Evolutionary conservation across 2,888 invertebrate species (phyloP), one percentile per base, ranked within the genome.

Genomic region (Adineta ricciae): DNA sequence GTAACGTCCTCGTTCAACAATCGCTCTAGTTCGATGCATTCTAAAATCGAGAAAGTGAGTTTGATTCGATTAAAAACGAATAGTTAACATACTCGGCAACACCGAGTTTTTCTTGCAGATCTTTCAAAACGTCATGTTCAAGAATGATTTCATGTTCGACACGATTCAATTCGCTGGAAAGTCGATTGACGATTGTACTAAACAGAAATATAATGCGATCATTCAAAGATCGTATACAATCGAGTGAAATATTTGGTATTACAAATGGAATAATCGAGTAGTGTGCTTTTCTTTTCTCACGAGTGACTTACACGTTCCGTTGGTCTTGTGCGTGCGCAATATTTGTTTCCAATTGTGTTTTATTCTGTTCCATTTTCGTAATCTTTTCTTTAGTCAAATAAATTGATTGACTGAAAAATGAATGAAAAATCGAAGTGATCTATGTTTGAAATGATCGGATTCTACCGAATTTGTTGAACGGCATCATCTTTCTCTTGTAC

Each of bases 401-500:
- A 73, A 83, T 24, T 78, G 83, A 46, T 83, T 52, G 21, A 52
- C 83, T 84, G n/a, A n/a, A n/a, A n/a, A n/a, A n/a, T n/a, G n/a
- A n/a, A n/a, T n/a, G n/a, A n/a, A n/a, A n/a, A n/a, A n/a, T n/a
- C n/a, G n/a, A n/a, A n/a, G n/a, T n/a, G n/a, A n/a, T n/a, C n/a
- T n/a, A n/a, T 21, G 24, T 27, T 4, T 11, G 14, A 50, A 46
- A 8, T 11, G 46, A 46, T 46, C 5, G 11, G 14, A 4, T 11
- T 19, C 1, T 83, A 85, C 85, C 85, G 27, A 32, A 84, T 78
- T 38, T 82, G 78, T 83, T 85, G 36, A 14, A 83, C 83, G 0
- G 83, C 52, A 14, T 73, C 73, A 46, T 85, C 85, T 85, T 84
- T 85, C 78, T 85, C 83, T 82, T 56, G 54, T 46, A 85, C 72